A percentile compares a stretch with the other conserved stretches of the same genome.
Conservation (phyloP, 2,888 invertebrate genomes). For the Lasioglossum zephyrum region DNA sequence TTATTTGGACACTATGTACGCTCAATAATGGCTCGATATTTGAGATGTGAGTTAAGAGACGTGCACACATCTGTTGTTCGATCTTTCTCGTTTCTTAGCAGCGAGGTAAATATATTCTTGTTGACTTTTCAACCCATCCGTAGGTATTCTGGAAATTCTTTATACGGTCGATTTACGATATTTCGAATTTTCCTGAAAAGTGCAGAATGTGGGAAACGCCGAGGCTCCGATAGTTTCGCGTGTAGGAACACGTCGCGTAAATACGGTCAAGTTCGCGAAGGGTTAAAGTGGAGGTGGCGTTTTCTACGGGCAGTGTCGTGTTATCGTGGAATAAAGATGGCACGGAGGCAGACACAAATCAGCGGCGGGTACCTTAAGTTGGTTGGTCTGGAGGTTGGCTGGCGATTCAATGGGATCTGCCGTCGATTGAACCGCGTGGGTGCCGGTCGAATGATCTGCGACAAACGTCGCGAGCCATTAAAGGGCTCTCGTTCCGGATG, state of each 20-base stretch:
- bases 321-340: conserved; percentile 23
- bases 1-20: too few relatives aligned
- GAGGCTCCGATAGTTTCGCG: background rate
- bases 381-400: conserved; percentile 23
- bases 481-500: conserved; percentile 46
- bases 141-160: too few relatives aligned
- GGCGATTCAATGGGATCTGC: conserved; percentile 33
- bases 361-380: conserved; percentile 24
- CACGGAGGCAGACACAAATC: conserved; percentile 25
- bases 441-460: conserved; percentile 58
- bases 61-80: too few relatives aligned
- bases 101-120: too few relatives aligned
- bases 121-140: too few relatives aligned
- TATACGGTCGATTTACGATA: too few relatives aligned
- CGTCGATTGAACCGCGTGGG: conserved; percentile 62
- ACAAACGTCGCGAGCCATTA: conserved; percentile 55
- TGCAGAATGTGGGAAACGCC: background rate
- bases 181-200: background rate
- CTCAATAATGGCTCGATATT: too few relatives aligned
- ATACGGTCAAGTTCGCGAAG: background rate
- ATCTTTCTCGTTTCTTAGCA: too few relatives aligned
- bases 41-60: too few relatives aligned
- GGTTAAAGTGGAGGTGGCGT: background rate
- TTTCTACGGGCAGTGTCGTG: background rate
- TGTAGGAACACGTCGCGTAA: background rate